Base-by-base conservation (phyloP, 2,888 invertebrate genomes). In the Mythimna albipuncta region DNA sequence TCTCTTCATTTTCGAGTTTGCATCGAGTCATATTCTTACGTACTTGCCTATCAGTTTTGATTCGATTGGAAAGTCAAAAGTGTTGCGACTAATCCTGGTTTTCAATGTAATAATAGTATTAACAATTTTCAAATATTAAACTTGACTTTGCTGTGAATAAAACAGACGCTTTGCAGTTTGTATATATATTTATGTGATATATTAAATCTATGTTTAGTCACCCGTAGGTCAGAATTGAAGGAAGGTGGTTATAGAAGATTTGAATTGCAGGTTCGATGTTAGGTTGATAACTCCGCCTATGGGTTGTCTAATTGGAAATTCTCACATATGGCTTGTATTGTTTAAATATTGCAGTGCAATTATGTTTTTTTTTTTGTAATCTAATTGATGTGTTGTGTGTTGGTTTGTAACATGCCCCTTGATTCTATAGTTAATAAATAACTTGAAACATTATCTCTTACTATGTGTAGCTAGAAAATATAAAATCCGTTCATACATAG, bases 121-220 rank as follows among this genome's bases (percentile, higher is more conserved):
- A 75, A 72, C 52, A 64, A 52, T 59, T 73, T 64, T 66, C 35
- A 76, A 69, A 71, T 58, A 70, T 69, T 55, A 32, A 64, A 58
- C 50, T 64, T 70, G 41, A 58, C 57, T 72, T 72, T 57, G 73
- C 69, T 79, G 83, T 73, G 83, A 82, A 77, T 70, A 68, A 62
- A 32, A 66, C 55, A 69, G 19, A 70, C 44, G 65, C 65, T 72
- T 75, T 64, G 55, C 32, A 62, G 64, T 69, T 68, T 73, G 26
- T 83, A 65, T 79, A 75, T 74, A 79, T 83, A 79, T 75, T 67
- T 79, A 67, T 79, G 69, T 70, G 75, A 70, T 75, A 82, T 67
- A 67, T 77, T 78, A 54, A 67, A 79, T 64, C 44, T 61, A 55
- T 41, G 21, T 67, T 71, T 59, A 66, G 63, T 71, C 44, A 57